phyloP scores from a whole-genome alignment of 1,140 invertebrate genomes.

The Zaprionus ornatus region DNA sequence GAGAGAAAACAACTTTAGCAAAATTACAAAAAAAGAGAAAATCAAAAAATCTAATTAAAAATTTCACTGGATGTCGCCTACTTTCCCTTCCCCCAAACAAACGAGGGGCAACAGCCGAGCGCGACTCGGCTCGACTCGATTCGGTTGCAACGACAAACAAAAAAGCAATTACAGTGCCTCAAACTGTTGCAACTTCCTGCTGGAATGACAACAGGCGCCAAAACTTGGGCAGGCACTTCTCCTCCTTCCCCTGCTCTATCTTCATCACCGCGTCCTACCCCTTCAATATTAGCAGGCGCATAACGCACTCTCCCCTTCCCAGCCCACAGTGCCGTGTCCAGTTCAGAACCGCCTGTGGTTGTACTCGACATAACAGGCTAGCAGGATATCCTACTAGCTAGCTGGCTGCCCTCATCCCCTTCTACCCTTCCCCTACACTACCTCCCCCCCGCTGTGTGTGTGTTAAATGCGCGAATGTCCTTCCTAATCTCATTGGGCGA shows the following conservation, averaged over 20 bases:
- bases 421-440: not conserved
- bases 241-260: not conserved
- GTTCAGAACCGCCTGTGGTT: slow-evolving; percentile 48
- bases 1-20: slow-evolving; percentile 25
- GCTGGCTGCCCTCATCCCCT: slow-evolving; percentile 20
- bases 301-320: not conserved
- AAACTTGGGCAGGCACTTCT: slow-evolving; percentile 47
- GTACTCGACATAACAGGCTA: slow-evolving; percentile 68
- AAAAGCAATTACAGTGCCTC: slow-evolving; percentile 80
- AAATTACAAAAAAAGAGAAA: slow-evolving; percentile 53
- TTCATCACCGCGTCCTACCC: no score
- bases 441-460: slow-evolving; percentile 34
- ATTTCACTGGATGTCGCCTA: no score
- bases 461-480: slow-evolving; percentile 83
- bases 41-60: slow-evolving; percentile 80
- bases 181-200: slow-evolving; percentile 80
- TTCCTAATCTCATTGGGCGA: slow-evolving; percentile 82
- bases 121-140: not conserved
- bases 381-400: slow-evolving; percentile 70
- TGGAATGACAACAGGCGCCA: slow-evolving; percentile 77
- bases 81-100: no score
- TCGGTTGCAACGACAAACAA: slow-evolving; percentile 63
- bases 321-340: slow-evolving; percentile 2
- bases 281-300: slow-evolving; percentile 69
- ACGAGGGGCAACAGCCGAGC: not conserved